These are phyloP conservation scores for Synanceia verrucosa DNA, from an alignment of 2,797 vertebrate genomes.

Conservation along the genomic window DNA sequence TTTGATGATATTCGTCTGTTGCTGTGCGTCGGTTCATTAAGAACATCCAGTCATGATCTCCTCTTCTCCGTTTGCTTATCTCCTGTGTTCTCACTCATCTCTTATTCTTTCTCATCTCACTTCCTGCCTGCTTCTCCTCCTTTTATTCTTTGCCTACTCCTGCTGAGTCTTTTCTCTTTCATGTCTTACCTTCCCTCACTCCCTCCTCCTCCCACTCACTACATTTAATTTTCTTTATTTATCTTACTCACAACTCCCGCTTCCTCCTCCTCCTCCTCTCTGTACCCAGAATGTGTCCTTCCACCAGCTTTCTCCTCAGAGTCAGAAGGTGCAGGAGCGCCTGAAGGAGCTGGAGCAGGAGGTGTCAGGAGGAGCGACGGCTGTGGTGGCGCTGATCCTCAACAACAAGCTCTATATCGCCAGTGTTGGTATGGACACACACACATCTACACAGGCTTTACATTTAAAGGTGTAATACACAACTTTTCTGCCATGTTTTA, in stretches of 20 bases:
- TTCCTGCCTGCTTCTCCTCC: neutral
- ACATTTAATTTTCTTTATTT: neutral
- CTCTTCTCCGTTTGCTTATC: neutral
- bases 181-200: neutral
- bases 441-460: too few species aligned
- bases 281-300: constrained; percentile 82
- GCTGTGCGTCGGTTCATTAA: neutral
- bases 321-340: constrained; percentile 92
- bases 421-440: constrained; percentile 88
- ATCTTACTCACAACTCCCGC: neutral
- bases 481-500: rapidly evolving
- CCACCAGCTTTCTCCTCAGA: constrained; percentile 89
- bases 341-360: constrained; percentile 93
- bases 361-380: constrained; percentile 93
- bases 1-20: neutral
- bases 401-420: constrained; percentile 95
- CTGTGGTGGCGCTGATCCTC: constrained; percentile 92
- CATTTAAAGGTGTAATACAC: too few species aligned
- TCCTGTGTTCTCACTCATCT: neutral
- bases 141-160: neutral
- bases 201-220: neutral
- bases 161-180: neutral
- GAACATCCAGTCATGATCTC: neutral
- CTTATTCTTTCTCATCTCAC: constrained; percentile 7
- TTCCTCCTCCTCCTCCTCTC: neutral